phyloP scores from a whole-genome alignment of 2,113 vertebrate genomes.

The Nothobranchius furzeri region DNA sequence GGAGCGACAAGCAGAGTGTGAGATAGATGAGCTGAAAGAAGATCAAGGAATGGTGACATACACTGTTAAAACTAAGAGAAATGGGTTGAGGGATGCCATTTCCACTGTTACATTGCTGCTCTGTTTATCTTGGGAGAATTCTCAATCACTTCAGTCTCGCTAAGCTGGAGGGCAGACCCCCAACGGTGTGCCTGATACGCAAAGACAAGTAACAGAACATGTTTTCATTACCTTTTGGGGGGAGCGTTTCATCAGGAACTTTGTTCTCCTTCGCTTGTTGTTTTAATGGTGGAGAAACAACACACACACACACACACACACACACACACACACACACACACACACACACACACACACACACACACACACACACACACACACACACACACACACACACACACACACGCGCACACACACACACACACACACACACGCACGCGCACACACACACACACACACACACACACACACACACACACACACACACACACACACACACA shows the following conservation, averaged over 20 bases:
- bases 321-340: neutral
- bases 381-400: neutral
- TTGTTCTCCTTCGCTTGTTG: constrained; percentile 18
- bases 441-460: neutral
- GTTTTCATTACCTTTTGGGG: constrained; percentile 36
- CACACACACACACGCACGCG: constrained; percentile 7
- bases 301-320: neutral
- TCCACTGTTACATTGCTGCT: constrained; percentile 55
- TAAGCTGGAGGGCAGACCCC: constrained; percentile 20
- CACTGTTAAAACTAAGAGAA: constrained; percentile 41
- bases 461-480: neutral
- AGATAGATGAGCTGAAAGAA: constrained; percentile 32
- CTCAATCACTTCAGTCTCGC: constrained; percentile 45
- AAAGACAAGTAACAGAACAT: constrained; percentile 5
- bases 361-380: neutral
- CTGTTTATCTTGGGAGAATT: constrained; percentile 54
- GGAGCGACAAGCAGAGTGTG: neutral
- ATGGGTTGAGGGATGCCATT: constrained; percentile 51
- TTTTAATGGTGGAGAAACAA: neutral
- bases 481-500: neutral
- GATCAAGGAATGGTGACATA: constrained; percentile 20
- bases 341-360: neutral
- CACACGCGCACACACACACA: neutral
- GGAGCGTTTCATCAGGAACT: constrained; percentile 18
- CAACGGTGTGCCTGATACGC: neutral